phyloP scores from a whole-genome alignment of 2,888 invertebrate species.

The Tricholauxania praeusta region DNA sequence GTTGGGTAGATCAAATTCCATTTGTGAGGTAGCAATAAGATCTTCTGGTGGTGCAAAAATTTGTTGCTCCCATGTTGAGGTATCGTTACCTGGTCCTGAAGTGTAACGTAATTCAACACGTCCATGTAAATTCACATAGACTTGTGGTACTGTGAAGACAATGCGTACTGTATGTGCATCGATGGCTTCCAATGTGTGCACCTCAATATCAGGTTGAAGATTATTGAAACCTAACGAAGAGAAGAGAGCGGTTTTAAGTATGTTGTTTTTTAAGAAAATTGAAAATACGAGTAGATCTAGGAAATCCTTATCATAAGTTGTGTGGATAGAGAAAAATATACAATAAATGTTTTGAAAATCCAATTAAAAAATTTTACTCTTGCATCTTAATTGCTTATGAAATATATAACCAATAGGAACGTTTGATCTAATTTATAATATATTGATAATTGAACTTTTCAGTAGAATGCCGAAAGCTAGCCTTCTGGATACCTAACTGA shows the following conservation, averaged over 20 bases:
- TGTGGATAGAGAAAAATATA: too few species aligned
- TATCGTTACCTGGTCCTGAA: constrained; percentile 78
- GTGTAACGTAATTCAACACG: constrained; percentile 90
- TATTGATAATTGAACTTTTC: too few species aligned
- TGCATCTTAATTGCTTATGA: constrained; percentile 29
- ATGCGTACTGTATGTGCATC: constrained; percentile 84
- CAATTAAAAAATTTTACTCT: background rate
- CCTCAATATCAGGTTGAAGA: constrained; percentile 68
- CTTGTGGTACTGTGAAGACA: constrained; percentile 83
- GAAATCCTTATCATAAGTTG: too few species aligned
- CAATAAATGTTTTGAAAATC: background rate
- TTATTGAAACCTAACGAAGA: constrained; percentile 51
- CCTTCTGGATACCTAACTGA: too few species aligned
- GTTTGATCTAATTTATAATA: too few species aligned
- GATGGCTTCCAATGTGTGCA: constrained; percentile 78
- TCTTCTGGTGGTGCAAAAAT: constrained; percentile 90
- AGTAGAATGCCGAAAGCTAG: too few species aligned
- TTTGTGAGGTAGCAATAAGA: constrained; percentile 84
- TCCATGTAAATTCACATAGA: constrained; percentile 87
- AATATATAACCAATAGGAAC: too few species aligned
- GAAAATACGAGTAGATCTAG: too few species aligned
- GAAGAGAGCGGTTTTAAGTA: constrained; percentile 11
- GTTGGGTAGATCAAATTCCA: constrained; percentile 85
- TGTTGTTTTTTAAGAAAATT: background rate
- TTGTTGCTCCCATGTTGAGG: constrained; percentile 84